These are phyloP conservation scores for Globodera ellingtonae DNA, from an alignment of 1,140 invertebrate genomes.

Conservation along the genomic window DNA sequence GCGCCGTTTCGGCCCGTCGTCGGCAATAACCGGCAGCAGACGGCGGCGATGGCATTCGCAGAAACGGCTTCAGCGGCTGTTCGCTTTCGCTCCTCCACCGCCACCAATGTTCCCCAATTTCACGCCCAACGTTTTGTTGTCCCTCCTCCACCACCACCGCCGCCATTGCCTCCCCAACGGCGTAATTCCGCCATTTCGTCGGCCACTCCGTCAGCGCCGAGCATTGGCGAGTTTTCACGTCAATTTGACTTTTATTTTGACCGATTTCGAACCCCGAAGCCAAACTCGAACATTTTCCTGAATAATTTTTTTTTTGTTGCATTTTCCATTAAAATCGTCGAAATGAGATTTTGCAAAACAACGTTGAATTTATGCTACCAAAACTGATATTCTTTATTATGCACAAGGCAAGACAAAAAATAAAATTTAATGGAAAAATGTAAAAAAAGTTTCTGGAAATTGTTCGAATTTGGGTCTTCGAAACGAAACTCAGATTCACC, in stretches of 20 bases:
- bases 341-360: neutral
- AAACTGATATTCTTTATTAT: neutral
- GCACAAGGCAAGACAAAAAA: too few species aligned
- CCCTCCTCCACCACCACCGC: neutral
- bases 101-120: constrained; percentile 1
- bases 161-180: constrained; percentile 42
- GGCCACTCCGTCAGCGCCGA: constrained; percentile 42
- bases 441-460: too few species aligned
- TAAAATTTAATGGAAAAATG: too few species aligned
- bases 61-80: constrained; percentile 15
- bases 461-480: too few species aligned
- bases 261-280: too few species aligned
- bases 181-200: constrained; percentile 50
- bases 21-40: neutral
- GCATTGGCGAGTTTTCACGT: constrained; percentile 6
- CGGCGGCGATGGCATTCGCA: neutral
- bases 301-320: too few species aligned
- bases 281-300: too few species aligned
- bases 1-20: neutral
- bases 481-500: too few species aligned
- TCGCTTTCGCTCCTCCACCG: constrained; percentile 18
- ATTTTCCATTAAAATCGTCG: neutral
- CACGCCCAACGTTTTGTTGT: constrained; percentile 7
- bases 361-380: too few species aligned
- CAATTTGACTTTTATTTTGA: too few species aligned